These are phyloP conservation scores for Tetragonula clypearis DNA, from an alignment of 1,140 invertebrate genomes.

Conservation along the genomic window DNA sequence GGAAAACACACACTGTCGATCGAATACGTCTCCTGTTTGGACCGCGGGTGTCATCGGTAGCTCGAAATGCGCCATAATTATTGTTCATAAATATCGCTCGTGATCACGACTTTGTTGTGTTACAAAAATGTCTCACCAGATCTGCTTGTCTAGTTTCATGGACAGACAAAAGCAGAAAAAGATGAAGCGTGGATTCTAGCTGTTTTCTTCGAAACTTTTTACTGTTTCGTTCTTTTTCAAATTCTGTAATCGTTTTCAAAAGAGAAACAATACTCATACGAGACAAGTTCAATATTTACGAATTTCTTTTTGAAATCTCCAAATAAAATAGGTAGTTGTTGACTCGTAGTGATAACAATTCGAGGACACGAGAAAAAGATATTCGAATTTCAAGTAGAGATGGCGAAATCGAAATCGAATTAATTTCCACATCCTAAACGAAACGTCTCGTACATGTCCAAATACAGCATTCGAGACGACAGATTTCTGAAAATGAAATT, in stretches of 20 bases:
- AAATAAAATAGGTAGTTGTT: too few species aligned
- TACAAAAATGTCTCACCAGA: neutral
- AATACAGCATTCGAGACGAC: neutral
- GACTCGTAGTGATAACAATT: too few species aligned
- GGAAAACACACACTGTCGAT: constrained; percentile 18
- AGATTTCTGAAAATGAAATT: neutral
- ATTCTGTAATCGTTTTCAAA: neutral
- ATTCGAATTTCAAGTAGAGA: too few species aligned
- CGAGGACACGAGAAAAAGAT: too few species aligned
- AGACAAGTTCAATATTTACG: neutral
- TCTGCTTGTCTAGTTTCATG: neutral
- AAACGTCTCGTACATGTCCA: too few species aligned
- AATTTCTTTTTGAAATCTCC: too few species aligned
- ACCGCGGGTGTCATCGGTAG: neutral
- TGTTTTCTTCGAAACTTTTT: neutral
- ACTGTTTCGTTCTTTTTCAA: neutral
- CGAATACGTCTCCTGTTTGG: neutral
- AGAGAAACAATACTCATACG: neutral
- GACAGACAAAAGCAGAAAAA: neutral
- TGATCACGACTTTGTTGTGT: too few species aligned
- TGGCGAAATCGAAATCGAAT: neutral
- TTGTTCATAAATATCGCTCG: neutral
- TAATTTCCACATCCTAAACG: neutral
- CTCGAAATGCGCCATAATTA: neutral
- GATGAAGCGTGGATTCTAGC: neutral